phyloP scores from a whole-genome alignment of 2,888 invertebrate species.

The Cosmia pyralina region DNA sequence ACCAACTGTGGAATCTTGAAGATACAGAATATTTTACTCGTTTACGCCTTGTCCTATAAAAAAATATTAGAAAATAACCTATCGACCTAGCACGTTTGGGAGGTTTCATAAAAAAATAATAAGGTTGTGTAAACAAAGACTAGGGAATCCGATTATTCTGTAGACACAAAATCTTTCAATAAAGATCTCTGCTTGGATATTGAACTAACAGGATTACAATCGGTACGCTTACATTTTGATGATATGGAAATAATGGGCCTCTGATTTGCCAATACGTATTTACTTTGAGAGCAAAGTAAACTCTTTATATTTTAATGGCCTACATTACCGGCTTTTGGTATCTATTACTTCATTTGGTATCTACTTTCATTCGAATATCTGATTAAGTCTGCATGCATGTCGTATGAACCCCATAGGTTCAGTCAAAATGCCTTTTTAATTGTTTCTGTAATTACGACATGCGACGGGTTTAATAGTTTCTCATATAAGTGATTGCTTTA shows the following conservation, averaged over 20 bases:
- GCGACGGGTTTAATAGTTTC: not conserved
- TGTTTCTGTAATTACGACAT: too few species aligned
- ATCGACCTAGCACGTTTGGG: conserved; percentile 48
- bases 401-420: too few species aligned
- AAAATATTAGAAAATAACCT: conserved; percentile 73
- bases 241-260: conserved; percentile 26
- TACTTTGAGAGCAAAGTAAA: conserved; percentile 15
- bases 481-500: not conserved
- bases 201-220: conserved; percentile 32
- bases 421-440: too few species aligned
- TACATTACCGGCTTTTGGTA: conserved; percentile 8
- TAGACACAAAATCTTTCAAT: conserved; percentile 17
- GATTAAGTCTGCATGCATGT: not conserved
- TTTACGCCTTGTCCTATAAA: conserved; percentile 51
- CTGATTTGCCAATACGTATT: conserved; percentile 21
- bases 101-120: conserved; percentile 49
- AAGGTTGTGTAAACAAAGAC: conserved; percentile 51
- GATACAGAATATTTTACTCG: conserved; percentile 62
- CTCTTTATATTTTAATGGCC: conserved; percentile 1
- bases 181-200: conserved; percentile 29
- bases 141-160: conserved; percentile 38
- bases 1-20: conserved; percentile 48
- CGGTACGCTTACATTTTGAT: conserved; percentile 2
- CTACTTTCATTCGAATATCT: not conserved
- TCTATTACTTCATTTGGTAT: not conserved